Base-by-base conservation (phyloP, 2,888 invertebrate species). In the Geophilus truncorum region DNA sequence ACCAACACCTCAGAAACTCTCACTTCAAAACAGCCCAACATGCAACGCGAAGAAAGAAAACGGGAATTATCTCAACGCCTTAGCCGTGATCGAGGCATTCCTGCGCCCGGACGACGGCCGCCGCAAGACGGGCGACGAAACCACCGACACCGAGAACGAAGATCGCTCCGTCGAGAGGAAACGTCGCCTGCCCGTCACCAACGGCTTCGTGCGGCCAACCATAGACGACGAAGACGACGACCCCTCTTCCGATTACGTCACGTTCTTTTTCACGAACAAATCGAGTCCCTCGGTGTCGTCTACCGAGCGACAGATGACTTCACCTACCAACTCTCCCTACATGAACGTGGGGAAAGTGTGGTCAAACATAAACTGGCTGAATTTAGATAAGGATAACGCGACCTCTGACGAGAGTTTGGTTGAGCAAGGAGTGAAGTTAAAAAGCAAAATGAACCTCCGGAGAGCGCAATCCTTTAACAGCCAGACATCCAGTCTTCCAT, bases 271-370 rank as follows among this genome's bases (percentile, higher is more conserved):
- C 32, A 30, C 32, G 25, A 28, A 30, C 32, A n/a, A 18, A 10
- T 34, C 34, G 30, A 5, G 7, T 5, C 12, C 7, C 12, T 15
- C 15, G 1, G 77, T 12, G n/a, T n/a, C 23, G 15, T 10, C 32
- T 15, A 34, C 30, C 18, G 3, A 32, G 10, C 23, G n/a, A 21
- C 21, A 76, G 28, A n/a, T 18, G n/a, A n/a, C 36, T 15, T 3
- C 10, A 18, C 18, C 81, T 6, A 7, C 76, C 18, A 51, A 32
- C 30, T 78, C 81, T 23, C 90, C 91, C 83, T 91, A 91, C 83
- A 91, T 91, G 85, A 91, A 91, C 36, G 85, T 91, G 40, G 88
- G 90, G 83, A 87, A 86, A 88, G 88, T 84, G 87, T 85, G 84
- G 85, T 82, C 84, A 0, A 34, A 34, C 32, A 77, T 77, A n/a